These are phyloP conservation scores for Mobula birostris DNA, from an alignment of 2,113 vertebrate species.

Conservation along the genomic window DNA sequence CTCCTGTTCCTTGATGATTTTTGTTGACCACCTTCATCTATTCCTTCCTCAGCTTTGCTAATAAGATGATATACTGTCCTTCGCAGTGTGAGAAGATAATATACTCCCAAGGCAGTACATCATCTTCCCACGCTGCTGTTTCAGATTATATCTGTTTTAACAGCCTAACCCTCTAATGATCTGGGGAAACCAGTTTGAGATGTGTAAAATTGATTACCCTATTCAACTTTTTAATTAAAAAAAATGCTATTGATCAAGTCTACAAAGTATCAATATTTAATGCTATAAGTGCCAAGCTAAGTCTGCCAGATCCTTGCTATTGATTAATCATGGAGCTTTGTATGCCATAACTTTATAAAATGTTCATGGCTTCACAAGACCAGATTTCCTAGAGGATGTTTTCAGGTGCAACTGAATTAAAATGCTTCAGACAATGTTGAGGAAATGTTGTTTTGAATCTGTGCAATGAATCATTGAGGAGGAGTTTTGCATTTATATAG, in stretches of 20 bases:
- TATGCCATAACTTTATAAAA: neutral
- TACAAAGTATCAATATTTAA: slow-evolving; percentile 35
- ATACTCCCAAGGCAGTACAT: neutral
- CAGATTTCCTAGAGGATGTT: neutral
- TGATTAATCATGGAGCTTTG: slow-evolving; percentile 13
- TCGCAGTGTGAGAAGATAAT: too few relatives aligned
- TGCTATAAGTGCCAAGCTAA: slow-evolving; percentile 33
- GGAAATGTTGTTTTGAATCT: neutral
- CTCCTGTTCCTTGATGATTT: neutral
- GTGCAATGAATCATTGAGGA: neutral
- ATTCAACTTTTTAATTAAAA: slow-evolving; percentile 32
- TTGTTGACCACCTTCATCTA: neutral
- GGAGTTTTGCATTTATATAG: neutral
- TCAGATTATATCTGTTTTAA: slow-evolving; percentile 24
- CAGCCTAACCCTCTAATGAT: slow-evolving; percentile 23
- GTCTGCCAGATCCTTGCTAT: slow-evolving; percentile 22
- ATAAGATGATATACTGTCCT: neutral
- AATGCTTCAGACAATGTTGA: neutral
- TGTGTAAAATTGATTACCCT: slow-evolving; percentile 5
- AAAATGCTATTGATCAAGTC: slow-evolving; percentile 27
- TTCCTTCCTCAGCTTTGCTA: neutral
- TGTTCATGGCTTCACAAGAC: neutral
- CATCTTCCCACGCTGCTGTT: neutral
- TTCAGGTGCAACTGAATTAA: neutral
- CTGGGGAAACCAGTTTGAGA: neutral